Evolutionary conservation across 1,140 invertebrate species (phyloP).

Genomic region (Drosophila murphyi): DNA sequence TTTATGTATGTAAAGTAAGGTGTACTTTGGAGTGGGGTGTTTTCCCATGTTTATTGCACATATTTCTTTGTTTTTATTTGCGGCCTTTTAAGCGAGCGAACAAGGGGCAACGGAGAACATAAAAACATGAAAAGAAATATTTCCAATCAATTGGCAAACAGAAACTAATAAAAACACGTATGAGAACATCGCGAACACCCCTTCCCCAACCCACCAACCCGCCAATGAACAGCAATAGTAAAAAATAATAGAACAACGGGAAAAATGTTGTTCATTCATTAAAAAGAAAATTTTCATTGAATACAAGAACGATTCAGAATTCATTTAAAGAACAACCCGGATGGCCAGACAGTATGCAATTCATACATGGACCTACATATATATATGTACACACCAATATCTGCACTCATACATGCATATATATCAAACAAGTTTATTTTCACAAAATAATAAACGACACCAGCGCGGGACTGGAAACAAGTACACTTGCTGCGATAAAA

Average conservation of each 20-base stretch:
- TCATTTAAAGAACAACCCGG: constrained; percentile 47
- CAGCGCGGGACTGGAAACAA: constrained; percentile 30
- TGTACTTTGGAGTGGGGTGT: constrained; percentile 5
- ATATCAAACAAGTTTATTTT: constrained; percentile 51
- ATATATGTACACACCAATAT: neutral
- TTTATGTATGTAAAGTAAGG: neutral
- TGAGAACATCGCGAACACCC: constrained; percentile 30
- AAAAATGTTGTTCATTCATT: constrained; percentile 81
- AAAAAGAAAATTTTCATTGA: constrained; percentile 79
- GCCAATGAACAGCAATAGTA: constrained; percentile 15
- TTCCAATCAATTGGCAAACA: constrained; percentile 81
- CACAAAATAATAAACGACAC: constrained; percentile 28
- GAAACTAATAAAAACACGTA: constrained; percentile 79
- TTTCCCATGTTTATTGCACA: constrained; percentile 26
- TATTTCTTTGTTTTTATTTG: constrained; percentile 57
- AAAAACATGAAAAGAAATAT: constrained; percentile 81
- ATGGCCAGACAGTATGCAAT: constrained; percentile 46
- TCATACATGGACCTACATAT: constrained; percentile 12
- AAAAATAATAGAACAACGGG: constrained; percentile 42
- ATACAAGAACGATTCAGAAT: constrained; percentile 61
- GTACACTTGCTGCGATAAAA: constrained; percentile 58
- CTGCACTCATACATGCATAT: constrained; percentile 14
- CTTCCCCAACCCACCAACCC: constrained; percentile 1
- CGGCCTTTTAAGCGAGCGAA: constrained; percentile 37
- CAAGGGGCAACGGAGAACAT: neutral